These are phyloP conservation scores for Anser brachyrhynchus DNA, from an alignment of 2,113 vertebrate species.

Conservation along the genomic window DNA sequence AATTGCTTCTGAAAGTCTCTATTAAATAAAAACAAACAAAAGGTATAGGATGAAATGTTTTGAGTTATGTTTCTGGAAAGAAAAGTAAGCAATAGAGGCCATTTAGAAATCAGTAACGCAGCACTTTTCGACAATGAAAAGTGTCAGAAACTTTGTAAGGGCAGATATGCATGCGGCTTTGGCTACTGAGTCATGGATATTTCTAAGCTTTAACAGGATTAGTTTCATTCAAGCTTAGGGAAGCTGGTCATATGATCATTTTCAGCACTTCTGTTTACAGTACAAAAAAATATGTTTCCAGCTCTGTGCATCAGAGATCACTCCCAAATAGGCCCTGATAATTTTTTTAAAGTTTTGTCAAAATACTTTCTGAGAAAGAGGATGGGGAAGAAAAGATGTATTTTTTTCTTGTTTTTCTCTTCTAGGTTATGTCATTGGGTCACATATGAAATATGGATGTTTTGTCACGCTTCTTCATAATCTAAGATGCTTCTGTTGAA, in stretches of 20 bases:
- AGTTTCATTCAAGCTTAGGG: conserved; percentile 11
- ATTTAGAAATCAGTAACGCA: not conserved
- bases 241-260: not conserved
- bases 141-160: conserved; percentile 16
- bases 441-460: not conserved
- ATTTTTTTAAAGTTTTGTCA: not conserved
- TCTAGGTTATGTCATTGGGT: not conserved
- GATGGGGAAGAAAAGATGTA: not conserved
- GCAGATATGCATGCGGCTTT: not conserved
- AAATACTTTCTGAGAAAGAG: not conserved
- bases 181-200: conserved; percentile 54
- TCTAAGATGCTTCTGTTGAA: not conserved
- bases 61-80: conserved; percentile 24
- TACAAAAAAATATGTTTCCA: not conserved
- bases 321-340: not conserved
- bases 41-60: not conserved
- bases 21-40: not conserved
- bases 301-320: not conserved
- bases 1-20: not conserved
- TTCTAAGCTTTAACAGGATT: conserved; percentile 52
- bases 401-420: not conserved
- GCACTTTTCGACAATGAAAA: conserved; percentile 15
- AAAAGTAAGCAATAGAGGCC: not conserved
- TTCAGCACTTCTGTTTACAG: not conserved
- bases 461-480: not conserved